Base-by-base conservation (phyloP, 1,140 invertebrate species). In the Atta cephalotes region DNA sequence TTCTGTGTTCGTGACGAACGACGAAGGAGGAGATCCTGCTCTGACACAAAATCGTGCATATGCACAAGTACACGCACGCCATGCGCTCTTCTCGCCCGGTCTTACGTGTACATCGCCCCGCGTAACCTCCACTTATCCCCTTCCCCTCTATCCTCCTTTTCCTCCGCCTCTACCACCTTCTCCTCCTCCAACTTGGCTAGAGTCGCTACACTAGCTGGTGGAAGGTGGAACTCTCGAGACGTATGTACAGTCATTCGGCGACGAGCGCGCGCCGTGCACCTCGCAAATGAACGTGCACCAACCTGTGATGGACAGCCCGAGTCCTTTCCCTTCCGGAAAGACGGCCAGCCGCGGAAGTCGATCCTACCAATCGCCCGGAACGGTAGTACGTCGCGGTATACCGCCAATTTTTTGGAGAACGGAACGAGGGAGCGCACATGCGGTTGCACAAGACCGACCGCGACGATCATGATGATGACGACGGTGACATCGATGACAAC, bases 231-330 rank as follows among this genome's bases (percentile, higher is more conserved):
- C 49, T 56, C 76, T 77, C 60, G 89, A 88, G 90, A 91, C 86
- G 92, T 45, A 45, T 45, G 39, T 92, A 93, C 93, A 94, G 94
- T 94, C 92, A 93, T 89, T 92, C 89, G 89, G 92, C 91, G 91
- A 92, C 92, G 72, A 87, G 91, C 92, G 92, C 25, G 71, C 49
- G 6, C 31, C 49, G 60, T 58, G 45, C 63, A 25, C 39, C 28
- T 63, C 53, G 76, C 65, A 68, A 18, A 2, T n/a, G 60, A 28
- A 58, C 65, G 60, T 72, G 80, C 39, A 53, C 39, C 65, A n/a
- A 21, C 28, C 45, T 28, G 60, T 51, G 56, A 18, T 39, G 56
- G 39, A 72, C 28, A 28, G 25, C 56, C 35, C 35, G 31, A 18
- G 18, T 31, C 45, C 45, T 77, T 49, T 77, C 25, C 9, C 31